Evolutionary conservation across 2,797 vertebrate species (phyloP).

Genomic region (Salmo trutta): DNA sequence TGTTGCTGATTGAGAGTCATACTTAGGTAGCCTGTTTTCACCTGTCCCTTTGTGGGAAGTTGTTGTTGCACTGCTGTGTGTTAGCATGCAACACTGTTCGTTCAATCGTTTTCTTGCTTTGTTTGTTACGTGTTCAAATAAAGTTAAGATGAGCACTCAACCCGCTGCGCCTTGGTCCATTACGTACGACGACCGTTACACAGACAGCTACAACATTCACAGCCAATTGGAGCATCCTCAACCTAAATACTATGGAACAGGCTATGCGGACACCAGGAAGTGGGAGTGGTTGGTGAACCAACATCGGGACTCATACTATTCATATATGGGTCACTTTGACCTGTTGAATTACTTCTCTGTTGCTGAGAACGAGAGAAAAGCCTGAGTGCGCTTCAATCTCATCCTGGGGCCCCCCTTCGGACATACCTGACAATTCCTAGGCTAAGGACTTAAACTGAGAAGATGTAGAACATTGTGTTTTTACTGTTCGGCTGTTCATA

Average conservation of each 20-base stretch:
- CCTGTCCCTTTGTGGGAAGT: too few species aligned
- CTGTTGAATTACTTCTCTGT: conserved; percentile 97
- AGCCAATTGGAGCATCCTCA: conserved; percentile 97
- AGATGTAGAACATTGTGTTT: neutral
- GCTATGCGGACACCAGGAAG: conserved; percentile 97
- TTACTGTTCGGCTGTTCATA: neutral
- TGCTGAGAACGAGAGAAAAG: conserved; percentile 97
- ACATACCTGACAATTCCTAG: conserved; percentile 89
- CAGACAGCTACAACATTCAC: conserved; percentile 96
- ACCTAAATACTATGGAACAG: conserved; percentile 98
- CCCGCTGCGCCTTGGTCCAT: too few species aligned
- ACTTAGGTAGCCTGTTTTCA: too few species aligned
- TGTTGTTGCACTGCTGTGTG: too few species aligned
- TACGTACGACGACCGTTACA: too few species aligned
- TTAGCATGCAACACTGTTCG: too few species aligned
- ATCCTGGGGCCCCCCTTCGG: conserved; percentile 94
- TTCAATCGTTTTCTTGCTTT: too few species aligned
- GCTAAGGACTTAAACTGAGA: conserved; percentile 53
- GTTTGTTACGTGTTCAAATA: too few species aligned
- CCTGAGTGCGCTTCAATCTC: conserved; percentile 95
- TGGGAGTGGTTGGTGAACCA: conserved; percentile 99
- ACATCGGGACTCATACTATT: conserved; percentile 97
- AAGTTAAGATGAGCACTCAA: too few species aligned
- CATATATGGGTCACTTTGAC: conserved; percentile 99
- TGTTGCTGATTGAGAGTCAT: too few species aligned